Evolutionary conservation across 2,888 invertebrate genomes (phyloP).

Genomic region (Eupithecia pulchellata): DNA sequence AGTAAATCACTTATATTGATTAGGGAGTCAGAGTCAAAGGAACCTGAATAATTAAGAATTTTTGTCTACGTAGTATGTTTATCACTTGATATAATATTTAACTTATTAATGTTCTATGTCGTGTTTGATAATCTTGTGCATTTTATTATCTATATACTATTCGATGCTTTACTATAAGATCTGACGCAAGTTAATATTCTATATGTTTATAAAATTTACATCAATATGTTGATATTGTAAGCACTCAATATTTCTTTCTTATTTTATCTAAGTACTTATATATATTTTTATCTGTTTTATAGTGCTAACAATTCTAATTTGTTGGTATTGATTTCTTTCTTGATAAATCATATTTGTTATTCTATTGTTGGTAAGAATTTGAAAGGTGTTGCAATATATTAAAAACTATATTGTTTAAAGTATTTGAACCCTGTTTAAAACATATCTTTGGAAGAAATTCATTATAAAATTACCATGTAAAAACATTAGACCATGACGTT

Average conservation of each 20-base stretch:
- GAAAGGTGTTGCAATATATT: neutral
- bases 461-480: constrained; percentile 16
- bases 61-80: constrained; percentile 37
- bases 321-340: neutral
- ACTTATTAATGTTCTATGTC: constrained; percentile 40
- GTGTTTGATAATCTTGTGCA: constrained; percentile 25
- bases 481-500: constrained; percentile 53
- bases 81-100: constrained; percentile 26
- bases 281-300: neutral
- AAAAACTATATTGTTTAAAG: constrained; percentile 2
- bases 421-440: constrained; percentile 16
- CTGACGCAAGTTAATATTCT: constrained; percentile 69
- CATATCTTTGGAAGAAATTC: constrained; percentile 25
- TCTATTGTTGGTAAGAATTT: neutral
- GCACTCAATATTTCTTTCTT: neutral
- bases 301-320: neutral
- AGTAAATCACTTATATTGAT: constrained; percentile 13
- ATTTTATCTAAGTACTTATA: too few species aligned
- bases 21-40: constrained; percentile 65
- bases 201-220: neutral
- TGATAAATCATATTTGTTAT: neutral
- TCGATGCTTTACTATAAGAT: constrained; percentile 51
- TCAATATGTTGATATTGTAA: neutral
- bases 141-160: constrained; percentile 47
- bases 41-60: constrained; percentile 72